phyloP scores from a whole-genome alignment of 2,113 vertebrate species.

The Hiodon alosoides region DNA sequence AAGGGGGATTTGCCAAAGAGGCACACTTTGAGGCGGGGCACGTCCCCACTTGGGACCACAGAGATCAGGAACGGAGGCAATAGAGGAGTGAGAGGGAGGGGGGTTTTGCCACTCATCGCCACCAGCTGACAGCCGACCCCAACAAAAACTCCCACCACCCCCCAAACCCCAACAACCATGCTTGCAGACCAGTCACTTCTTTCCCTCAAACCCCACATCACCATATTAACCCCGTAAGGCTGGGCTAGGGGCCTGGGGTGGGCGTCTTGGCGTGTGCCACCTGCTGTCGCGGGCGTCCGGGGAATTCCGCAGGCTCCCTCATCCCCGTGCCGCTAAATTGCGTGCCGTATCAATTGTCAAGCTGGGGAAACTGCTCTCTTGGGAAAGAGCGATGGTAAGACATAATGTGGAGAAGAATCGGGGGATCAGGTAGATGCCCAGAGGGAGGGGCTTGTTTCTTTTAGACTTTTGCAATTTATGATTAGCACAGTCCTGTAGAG shows the following conservation, averaged over 20 bases:
- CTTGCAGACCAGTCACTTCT: constrained; percentile 18
- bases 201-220: background rate
- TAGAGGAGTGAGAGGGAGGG: constrained; percentile 7
- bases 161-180: constrained; percentile 13
- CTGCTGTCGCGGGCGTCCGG: constrained; percentile 61
- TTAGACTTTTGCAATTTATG: constrained; percentile 51
- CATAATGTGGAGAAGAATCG: constrained; percentile 24
- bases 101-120: constrained; percentile 42
- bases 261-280: constrained; percentile 60
- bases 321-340: constrained; percentile 51
- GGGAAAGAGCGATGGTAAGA: constrained; percentile 35
- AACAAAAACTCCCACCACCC: background rate
- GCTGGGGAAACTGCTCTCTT: constrained; percentile 50
- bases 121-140: constrained; percentile 30
- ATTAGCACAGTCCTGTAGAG: constrained; percentile 49
- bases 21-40: constrained; percentile 50
- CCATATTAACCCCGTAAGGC: constrained; percentile 21
- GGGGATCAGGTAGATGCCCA: constrained; percentile 35
- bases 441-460: constrained; percentile 28
- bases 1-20: constrained; percentile 57
- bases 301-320: constrained; percentile 44
- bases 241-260: constrained; percentile 39
- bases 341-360: constrained; percentile 62
- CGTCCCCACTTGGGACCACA: constrained; percentile 31
- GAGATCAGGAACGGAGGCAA: constrained; percentile 5